These are phyloP conservation scores for Sebastolobus alascanus DNA, from an alignment of 2,797 vertebrate species.

Conservation along the genomic window DNA sequence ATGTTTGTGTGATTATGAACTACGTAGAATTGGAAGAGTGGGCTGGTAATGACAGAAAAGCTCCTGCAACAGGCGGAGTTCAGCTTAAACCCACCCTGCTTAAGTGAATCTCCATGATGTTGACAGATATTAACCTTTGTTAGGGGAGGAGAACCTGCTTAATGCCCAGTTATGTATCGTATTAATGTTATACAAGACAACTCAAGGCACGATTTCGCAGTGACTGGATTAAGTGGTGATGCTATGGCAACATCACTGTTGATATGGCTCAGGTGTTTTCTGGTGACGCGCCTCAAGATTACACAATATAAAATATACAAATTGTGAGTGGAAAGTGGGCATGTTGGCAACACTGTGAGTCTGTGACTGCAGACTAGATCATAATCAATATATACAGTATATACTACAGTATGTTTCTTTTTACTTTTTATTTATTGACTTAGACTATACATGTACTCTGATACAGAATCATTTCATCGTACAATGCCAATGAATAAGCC, in stretches of 20 bases:
- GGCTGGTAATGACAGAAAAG: not conserved
- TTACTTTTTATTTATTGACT: too few relatives aligned
- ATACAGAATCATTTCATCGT: too few relatives aligned
- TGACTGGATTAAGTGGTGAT: not conserved
- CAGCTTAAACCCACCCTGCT: not conserved
- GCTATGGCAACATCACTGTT: not conserved
- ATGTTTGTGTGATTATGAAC: slow-evolving; percentile 4
- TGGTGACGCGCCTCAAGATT: not conserved
- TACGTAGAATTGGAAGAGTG: not conserved
- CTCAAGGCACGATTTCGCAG: not conserved
- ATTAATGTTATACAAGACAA: not conserved
- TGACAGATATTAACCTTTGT: slow-evolving; percentile 8
- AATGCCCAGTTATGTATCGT: not conserved
- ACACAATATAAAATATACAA: not conserved
- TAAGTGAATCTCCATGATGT: not conserved
- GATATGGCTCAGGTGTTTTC: not conserved
- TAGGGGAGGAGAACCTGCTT: not conserved
- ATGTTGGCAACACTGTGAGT: too few relatives aligned
- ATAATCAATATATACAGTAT: not conserved
- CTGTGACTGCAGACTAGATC: not conserved
- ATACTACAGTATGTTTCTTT: not conserved
- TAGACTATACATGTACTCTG: too few relatives aligned
- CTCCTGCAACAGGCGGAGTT: not conserved
- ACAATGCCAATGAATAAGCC: too few relatives aligned
- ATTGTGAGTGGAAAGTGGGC: not conserved